Conservation (phyloP, 2,113 vertebrate genomes). For the Hippopotamus amphibius region DNA sequence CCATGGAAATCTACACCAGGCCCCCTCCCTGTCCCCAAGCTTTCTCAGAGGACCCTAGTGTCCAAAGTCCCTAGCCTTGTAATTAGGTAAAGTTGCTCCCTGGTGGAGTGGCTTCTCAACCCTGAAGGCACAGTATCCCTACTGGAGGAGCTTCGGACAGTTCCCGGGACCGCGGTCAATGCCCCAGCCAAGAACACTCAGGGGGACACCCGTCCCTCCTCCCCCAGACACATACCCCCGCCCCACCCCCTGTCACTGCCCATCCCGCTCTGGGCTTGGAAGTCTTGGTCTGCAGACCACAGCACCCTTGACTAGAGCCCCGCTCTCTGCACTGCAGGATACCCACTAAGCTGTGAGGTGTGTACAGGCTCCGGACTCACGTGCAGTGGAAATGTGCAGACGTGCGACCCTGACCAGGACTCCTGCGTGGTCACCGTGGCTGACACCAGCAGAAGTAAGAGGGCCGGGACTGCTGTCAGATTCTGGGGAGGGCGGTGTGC, state of each 20-base stretch:
- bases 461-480: neutral
- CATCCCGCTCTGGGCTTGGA: too few relatives aligned
- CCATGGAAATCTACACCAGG: neutral
- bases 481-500: neutral
- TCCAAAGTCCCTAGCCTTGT: slow-evolving; percentile 61
- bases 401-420: slow-evolving; percentile 69
- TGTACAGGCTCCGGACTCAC: slow-evolving; percentile 60
- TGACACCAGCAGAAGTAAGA: slow-evolving; percentile 74
- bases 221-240: too few relatives aligned
- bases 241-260: too few relatives aligned
- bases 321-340: slow-evolving; percentile 35
- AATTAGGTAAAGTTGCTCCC: slow-evolving; percentile 58
- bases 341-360: slow-evolving; percentile 72
- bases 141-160: slow-evolving; percentile 18
- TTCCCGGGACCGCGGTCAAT: neutral
- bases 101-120: slow-evolving; percentile 59
- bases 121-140: too few relatives aligned
- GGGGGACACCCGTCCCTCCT: neutral
- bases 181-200: neutral
- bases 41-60: slow-evolving; percentile 41
- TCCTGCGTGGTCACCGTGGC: slow-evolving; percentile 71
- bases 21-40: slow-evolving; percentile 52
- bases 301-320: neutral
- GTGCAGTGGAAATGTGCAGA: slow-evolving; percentile 70
- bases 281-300: too few relatives aligned